Evolutionary conservation across 2,888 invertebrate species (phyloP).

Genomic region (Aspidapion aeneum): DNA sequence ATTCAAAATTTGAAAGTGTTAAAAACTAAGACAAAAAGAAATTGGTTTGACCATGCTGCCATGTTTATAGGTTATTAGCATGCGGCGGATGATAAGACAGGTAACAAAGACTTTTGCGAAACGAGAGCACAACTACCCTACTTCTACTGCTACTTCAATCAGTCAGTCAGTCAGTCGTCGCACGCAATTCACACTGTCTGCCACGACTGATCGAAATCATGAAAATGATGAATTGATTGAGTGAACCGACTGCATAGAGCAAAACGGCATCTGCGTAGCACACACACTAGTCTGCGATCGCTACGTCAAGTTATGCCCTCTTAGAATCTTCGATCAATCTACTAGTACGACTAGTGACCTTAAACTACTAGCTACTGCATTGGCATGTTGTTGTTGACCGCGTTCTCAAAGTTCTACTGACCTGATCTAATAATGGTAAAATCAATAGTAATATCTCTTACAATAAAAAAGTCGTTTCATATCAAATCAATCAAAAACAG

Average conservation of each 20-base stretch:
- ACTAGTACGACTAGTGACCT: neutral
- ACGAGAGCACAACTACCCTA: constrained; percentile 1
- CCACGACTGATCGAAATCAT: neutral
- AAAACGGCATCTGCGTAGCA: neutral
- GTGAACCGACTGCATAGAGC: too few relatives aligned
- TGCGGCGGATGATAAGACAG: constrained; percentile 44
- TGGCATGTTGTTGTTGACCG: neutral
- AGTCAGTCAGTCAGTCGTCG: neutral
- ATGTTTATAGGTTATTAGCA: constrained; percentile 51
- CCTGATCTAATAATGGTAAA: neutral
- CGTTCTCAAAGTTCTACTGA: neutral
- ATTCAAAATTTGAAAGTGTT: too few relatives aligned
- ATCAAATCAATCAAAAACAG: too few relatives aligned
- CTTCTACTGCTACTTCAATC: too few relatives aligned
- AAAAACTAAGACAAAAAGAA: constrained; percentile 19
- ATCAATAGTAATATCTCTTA: neutral
- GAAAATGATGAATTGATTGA: neutral
- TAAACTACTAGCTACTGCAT: neutral
- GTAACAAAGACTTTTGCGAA: constrained; percentile 30
- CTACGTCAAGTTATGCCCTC: neutral
- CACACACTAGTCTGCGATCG: too few relatives aligned
- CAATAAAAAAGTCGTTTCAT: too few relatives aligned
- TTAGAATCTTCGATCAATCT: neutral
- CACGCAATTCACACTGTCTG: neutral
- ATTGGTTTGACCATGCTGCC: constrained; percentile 48